These are phyloP conservation scores for Puffinus mauretanicus DNA, from an alignment of 2,113 vertebrate genomes.

Conservation along the genomic window DNA sequence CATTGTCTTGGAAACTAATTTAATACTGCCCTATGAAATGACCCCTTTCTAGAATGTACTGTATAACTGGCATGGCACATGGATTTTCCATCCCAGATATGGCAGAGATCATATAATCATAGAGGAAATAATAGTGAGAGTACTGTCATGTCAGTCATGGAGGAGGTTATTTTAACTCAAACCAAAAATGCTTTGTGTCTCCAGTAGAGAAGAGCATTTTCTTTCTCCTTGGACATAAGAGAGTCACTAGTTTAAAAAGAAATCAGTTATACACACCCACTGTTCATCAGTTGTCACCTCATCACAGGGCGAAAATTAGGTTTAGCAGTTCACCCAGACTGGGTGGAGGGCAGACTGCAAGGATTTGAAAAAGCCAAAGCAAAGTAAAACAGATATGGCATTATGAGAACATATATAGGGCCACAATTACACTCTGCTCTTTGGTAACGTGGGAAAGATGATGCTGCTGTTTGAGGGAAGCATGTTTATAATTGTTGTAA, in stretches of 20 bases:
- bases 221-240: not conserved
- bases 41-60: constrained; percentile 29
- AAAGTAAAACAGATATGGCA: not conserved
- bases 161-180: not conserved
- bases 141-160: constrained; percentile 23
- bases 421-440: not conserved
- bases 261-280: constrained; percentile 1
- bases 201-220: not conserved
- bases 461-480: not conserved
- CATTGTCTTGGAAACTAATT: constrained; percentile 50
- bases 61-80: constrained; percentile 29
- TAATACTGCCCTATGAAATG: constrained; percentile 36
- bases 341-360: not conserved
- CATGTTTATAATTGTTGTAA: not conserved
- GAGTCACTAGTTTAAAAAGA: constrained; percentile 9
- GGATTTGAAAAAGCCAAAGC: not conserved
- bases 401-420: not conserved
- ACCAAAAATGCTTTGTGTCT: not conserved
- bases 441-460: not conserved
- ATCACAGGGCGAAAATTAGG: constrained; percentile 29
- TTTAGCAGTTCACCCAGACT: not conserved
- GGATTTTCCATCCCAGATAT: constrained; percentile 49
- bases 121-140: constrained; percentile 30
- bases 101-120: constrained; percentile 45
- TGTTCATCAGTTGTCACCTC: constrained; percentile 17